A percentile compares a stretch with the other conserved stretches of the same genome.
These are phyloP conservation scores for Muscidifurax raptorellus DNA, from an alignment of 1,140 invertebrate species.

Conservation along the genomic window DNA sequence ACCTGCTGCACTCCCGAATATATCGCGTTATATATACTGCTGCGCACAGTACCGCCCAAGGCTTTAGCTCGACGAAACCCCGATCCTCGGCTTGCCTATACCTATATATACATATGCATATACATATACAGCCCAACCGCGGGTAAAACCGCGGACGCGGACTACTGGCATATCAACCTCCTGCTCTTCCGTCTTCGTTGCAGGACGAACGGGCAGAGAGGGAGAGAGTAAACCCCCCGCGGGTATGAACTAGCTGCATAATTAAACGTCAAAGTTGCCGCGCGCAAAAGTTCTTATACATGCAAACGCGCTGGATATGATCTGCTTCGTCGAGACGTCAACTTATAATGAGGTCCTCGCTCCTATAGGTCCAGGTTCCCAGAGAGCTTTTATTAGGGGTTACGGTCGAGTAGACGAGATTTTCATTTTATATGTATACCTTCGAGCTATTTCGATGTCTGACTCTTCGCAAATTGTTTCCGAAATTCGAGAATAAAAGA, in stretches of 20 bases:
- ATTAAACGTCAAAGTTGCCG: slow-evolving; percentile 69
- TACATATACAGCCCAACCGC: not conserved
- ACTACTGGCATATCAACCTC: not conserved
- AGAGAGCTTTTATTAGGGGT: too few species aligned
- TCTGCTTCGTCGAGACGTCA: not conserved
- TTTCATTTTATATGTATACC: too few species aligned
- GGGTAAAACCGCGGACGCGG: not conserved
- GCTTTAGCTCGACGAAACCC: not conserved
- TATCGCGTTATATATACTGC: not conserved
- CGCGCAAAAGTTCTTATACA: not conserved
- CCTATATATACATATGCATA: not conserved
- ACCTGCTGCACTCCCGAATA: not conserved
- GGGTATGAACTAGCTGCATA: slow-evolving; percentile 64
- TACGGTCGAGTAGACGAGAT: too few species aligned
- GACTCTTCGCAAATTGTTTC: too few species aligned
- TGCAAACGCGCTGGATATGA: not conserved
- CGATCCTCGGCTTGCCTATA: not conserved
- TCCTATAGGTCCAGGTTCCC: not conserved
- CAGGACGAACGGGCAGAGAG: not conserved
- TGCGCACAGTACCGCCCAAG: not conserved
- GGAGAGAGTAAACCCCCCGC: not conserved
- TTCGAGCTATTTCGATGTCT: not conserved
- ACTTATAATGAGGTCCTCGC: not conserved
- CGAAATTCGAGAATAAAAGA: not conserved
- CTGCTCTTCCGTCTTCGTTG: not conserved